Percentiles rank a stretch among this genome's conserved stretches.
phyloP scores from a whole-genome alignment of 2,797 vertebrate genomes.

The Linurgus olivaceus region DNA sequence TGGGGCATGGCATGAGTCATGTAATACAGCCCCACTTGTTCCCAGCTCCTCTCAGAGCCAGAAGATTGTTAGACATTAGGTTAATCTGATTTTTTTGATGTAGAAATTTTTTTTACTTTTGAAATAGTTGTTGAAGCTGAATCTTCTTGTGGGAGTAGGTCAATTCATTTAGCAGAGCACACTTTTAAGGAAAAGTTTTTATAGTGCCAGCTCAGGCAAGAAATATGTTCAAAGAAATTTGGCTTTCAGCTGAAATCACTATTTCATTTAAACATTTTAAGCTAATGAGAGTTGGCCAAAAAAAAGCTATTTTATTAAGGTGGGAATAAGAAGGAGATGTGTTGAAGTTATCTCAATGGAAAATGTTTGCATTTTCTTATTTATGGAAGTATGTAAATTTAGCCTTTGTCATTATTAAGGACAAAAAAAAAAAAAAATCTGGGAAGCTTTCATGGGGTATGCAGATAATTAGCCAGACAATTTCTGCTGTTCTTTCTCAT shows the following conservation, averaged over 20 bases:
- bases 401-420: not conserved
- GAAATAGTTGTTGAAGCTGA: not conserved
- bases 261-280: conserved; percentile 18
- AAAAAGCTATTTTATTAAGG: not conserved
- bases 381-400: not conserved
- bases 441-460: not conserved
- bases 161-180: not conserved
- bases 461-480: not conserved
- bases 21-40: rapidly evolving
- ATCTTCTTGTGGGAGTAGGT: not conserved
- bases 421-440: not conserved
- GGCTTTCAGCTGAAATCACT: not conserved
- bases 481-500: not conserved
- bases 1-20: rapidly evolving
- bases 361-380: not conserved
- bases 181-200: conserved; percentile 16
- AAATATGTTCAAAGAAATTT: not conserved
- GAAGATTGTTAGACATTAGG: not conserved
- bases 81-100: not conserved
- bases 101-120: not conserved
- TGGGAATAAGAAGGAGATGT: not conserved
- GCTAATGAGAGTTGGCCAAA: not conserved
- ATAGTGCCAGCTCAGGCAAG: not conserved
- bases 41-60: rapidly evolving
- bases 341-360: not conserved